Percentiles rank a stretch among this genome's conserved stretches.
Conservation (phyloP, 2,797 vertebrate genomes). For the Schizothorax lantsangensis region DNA sequence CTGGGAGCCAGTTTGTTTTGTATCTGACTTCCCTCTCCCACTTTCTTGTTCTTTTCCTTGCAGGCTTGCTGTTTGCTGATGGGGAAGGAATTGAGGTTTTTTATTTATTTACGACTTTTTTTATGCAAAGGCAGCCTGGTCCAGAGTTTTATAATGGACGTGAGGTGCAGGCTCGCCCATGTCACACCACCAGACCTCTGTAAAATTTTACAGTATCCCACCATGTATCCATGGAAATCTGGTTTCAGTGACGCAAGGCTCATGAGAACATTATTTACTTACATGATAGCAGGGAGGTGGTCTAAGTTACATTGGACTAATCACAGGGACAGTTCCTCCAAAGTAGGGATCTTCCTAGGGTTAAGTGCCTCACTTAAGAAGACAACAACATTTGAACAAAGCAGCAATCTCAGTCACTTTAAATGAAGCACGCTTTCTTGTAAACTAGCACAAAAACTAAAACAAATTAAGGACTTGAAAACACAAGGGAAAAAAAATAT, state of each 20-base stretch:
- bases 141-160: constrained; percentile 74
- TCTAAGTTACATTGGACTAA: constrained; percentile 10
- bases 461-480: not conserved
- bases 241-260: constrained; percentile 74
- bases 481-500: not conserved
- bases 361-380: not conserved
- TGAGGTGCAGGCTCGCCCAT: constrained; percentile 74
- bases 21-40: constrained; percentile 59
- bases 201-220: constrained; percentile 79
- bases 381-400: not conserved
- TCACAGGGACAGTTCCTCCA: not conserved
- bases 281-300: constrained; percentile 54
- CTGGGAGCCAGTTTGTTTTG: constrained; percentile 66
- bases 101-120: constrained; percentile 74
- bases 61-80: constrained; percentile 46
- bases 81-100: constrained; percentile 62
- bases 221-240: constrained; percentile 71
- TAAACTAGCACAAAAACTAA: not conserved
- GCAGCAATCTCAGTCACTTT: not conserved
- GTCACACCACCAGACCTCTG: constrained; percentile 73
- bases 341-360: not conserved
- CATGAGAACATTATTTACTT: constrained; percentile 73
- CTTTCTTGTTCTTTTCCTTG: constrained; percentile 60
- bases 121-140: constrained; percentile 75
- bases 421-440: not conserved